phyloP scores from a whole-genome alignment of 2,888 invertebrate species.

The Tortricodes alternella region DNA sequence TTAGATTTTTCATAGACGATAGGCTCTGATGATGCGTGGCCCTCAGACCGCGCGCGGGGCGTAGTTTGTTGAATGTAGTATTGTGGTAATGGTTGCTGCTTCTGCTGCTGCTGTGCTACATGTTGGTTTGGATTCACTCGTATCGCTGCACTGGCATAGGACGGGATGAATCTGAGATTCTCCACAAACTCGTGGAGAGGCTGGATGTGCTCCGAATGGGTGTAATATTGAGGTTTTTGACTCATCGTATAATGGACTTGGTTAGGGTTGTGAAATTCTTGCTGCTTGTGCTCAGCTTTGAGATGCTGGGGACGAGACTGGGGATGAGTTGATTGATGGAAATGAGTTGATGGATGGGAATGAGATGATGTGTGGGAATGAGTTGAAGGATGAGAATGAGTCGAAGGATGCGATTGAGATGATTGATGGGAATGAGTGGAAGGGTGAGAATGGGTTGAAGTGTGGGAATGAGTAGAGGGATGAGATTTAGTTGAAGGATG shows the following conservation, averaged over 20 bases:
- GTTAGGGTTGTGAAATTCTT: conserved; percentile 25
- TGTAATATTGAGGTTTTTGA: conserved; percentile 35
- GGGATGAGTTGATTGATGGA: background rate
- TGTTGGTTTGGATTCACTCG: conserved; percentile 61
- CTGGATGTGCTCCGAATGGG: conserved; percentile 42
- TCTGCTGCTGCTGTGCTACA: conserved; percentile 41
- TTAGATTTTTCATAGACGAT: conserved; percentile 64
- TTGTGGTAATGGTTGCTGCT: conserved; percentile 31
- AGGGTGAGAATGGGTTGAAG: background rate
- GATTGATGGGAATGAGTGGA: conserved; percentile 5
- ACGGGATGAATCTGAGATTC: conserved; percentile 52
- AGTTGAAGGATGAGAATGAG: conserved; percentile 3
- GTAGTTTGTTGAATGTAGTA: conserved; percentile 34
- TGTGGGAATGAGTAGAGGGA: background rate
- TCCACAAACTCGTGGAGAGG: conserved; percentile 61
- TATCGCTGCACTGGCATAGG: conserved; percentile 52
- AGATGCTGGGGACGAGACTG: conserved; percentile 31
- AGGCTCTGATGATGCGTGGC: conserved; percentile 41
- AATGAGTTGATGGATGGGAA: conserved; percentile 9
- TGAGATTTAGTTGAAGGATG: background rate
- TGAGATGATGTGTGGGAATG: background rate
- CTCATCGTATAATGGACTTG: conserved; percentile 18
- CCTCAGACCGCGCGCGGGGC: conserved; percentile 33
- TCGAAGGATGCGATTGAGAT: conserved; percentile 2
- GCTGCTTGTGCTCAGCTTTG: conserved; percentile 40